Percentiles rank a stretch among this genome's conserved stretches.
These are phyloP conservation scores for Drosophila pruinosa DNA, from an alignment of 1,140 invertebrate species.

Conservation along the genomic window DNA sequence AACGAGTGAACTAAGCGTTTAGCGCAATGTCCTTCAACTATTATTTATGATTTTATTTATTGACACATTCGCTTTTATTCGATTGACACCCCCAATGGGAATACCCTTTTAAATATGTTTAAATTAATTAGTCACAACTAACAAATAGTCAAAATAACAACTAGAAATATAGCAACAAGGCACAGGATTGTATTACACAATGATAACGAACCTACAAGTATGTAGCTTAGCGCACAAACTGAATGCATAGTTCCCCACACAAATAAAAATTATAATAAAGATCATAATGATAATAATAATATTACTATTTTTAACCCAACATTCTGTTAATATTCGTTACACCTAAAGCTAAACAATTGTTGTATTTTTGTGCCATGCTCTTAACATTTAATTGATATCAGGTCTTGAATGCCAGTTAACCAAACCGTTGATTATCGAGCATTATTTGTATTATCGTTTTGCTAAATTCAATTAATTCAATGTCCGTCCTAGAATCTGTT, in stretches of 20 bases:
- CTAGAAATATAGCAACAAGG: slow-evolving; percentile 27
- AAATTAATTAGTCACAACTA: slow-evolving; percentile 28
- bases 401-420: slow-evolving; percentile 28
- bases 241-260: slow-evolving; percentile 29
- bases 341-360: slow-evolving; percentile 5
- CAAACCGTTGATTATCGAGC: slow-evolving; percentile 12
- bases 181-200: slow-evolving; percentile 26
- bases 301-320: not conserved
- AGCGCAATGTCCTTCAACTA: slow-evolving; percentile 43
- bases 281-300: not conserved
- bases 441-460: slow-evolving; percentile 45
- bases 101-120: slow-evolving; percentile 6
- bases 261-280: slow-evolving; percentile 1
- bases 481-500: slow-evolving; percentile 75
- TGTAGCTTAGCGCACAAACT: slow-evolving; percentile 60
- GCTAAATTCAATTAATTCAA: slow-evolving; percentile 56
- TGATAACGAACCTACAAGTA: not conserved
- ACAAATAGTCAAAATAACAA: slow-evolving; percentile 32
- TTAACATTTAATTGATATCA: slow-evolving; percentile 35
- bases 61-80: not conserved
- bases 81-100: not conserved
- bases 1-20: slow-evolving; percentile 30
- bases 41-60: slow-evolving; percentile 38
- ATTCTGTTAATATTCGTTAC: slow-evolving; percentile 12
- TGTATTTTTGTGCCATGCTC: slow-evolving; percentile 42